Evolutionary conservation across 1,140 invertebrate genomes (phyloP).

Genomic region (Saxidomus purpurata): DNA sequence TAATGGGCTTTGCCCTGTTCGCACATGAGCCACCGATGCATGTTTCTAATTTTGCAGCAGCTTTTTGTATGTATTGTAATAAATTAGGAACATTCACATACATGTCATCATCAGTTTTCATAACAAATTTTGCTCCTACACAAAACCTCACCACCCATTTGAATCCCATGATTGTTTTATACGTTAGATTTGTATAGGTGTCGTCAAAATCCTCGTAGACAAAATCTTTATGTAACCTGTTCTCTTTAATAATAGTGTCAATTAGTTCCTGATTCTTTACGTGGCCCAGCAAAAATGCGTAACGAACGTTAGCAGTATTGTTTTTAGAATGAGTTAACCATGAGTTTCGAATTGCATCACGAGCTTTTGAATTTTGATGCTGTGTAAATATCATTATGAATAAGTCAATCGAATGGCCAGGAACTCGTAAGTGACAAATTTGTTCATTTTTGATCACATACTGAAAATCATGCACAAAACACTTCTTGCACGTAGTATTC

Average conservation of each 20-base stretch:
- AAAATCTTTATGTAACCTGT: slow-evolving; percentile 89
- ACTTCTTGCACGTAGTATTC: too few species aligned
- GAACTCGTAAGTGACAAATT: too few species aligned
- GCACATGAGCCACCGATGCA: slow-evolving; percentile 54
- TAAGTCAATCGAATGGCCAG: too few species aligned
- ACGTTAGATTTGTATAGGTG: slow-evolving; percentile 93
- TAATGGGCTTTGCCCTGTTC: slow-evolving; percentile 63
- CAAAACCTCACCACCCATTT: slow-evolving; percentile 92
- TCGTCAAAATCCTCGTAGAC: slow-evolving; percentile 93
- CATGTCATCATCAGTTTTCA: slow-evolving; percentile 88
- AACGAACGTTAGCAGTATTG: slow-evolving; percentile 69
- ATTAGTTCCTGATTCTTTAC: not conserved
- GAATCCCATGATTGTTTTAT: slow-evolving; percentile 94
- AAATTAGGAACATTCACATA: slow-evolving; percentile 84
- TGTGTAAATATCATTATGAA: too few species aligned
- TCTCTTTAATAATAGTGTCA: slow-evolving; percentile 87
- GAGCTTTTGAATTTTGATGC: too few species aligned
- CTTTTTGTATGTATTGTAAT: slow-evolving; percentile 27
- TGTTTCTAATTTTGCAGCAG: not conserved
- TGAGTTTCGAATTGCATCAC: slow-evolving; percentile 70
- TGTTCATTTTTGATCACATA: too few species aligned
- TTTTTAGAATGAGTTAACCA: slow-evolving; percentile 67
- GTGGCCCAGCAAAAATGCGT: slow-evolving; percentile 68
- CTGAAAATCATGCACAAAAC: too few species aligned
- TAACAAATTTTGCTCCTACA: slow-evolving; percentile 86